Evolutionary conservation across 2,888 invertebrate species (phyloP).

Genomic region (Balanococcus diminutus): DNA sequence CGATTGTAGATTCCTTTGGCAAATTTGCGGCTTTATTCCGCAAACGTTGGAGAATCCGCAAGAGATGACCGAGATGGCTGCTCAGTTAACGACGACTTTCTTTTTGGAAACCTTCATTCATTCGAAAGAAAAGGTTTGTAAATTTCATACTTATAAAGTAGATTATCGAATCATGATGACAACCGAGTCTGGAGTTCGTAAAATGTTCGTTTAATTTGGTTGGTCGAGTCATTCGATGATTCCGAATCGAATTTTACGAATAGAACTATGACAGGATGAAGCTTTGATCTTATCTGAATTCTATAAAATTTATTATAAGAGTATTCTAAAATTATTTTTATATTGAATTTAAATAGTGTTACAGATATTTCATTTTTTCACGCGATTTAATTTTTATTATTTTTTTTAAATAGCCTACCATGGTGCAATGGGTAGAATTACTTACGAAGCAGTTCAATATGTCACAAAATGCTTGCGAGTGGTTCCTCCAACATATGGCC

Average conservation of each 20-base stretch:
- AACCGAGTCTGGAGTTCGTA: constrained; percentile 7
- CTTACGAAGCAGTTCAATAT: constrained; percentile 93
- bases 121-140: constrained; percentile 86
- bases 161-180: constrained; percentile 29
- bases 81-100: constrained; percentile 89
- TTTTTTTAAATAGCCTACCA: constrained; percentile 75
- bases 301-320: not conserved
- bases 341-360: too few species aligned
- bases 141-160: constrained; percentile 21
- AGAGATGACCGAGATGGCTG: constrained; percentile 83
- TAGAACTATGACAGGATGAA: constrained; percentile 11
- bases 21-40: constrained; percentile 92
- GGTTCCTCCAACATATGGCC: constrained; percentile 93
- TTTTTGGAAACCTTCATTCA: constrained; percentile 96
- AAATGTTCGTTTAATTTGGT: not conserved
- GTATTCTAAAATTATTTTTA: not conserved
- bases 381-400: not conserved
- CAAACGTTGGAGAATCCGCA: constrained; percentile 80
- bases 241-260: not conserved
- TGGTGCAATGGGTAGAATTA: constrained; percentile 95
- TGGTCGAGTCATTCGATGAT: not conserved
- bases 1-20: constrained; percentile 85
- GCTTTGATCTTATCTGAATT: constrained; percentile 41
- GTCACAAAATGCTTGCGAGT: constrained; percentile 85
- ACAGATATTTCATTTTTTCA: not conserved